These are phyloP conservation scores for Echinometra lucunter DNA, from an alignment of 53 echinoderm and acorn worm species.

Conservation along the genomic window DNA sequence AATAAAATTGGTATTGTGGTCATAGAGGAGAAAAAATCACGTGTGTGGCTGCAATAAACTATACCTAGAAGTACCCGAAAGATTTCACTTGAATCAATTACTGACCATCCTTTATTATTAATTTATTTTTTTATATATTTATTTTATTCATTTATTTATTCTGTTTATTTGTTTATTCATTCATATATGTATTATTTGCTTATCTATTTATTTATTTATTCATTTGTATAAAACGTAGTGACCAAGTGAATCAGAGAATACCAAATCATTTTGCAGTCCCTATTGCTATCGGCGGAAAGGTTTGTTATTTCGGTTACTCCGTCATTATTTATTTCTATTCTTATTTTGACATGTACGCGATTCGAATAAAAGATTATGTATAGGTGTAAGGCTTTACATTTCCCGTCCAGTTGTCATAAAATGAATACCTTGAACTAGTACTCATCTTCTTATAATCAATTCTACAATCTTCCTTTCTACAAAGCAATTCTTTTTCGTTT, in stretches of 20 bases:
- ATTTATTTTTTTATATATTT: too few species aligned
- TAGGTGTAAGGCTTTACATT: not conserved
- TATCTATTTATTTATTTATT: too few species aligned
- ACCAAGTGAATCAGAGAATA: not conserved
- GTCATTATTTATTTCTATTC: not conserved
- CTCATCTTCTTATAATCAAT: not conserved
- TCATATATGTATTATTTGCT: too few species aligned
- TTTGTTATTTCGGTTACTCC: not conserved
- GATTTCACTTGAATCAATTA: not conserved
- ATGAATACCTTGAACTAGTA: not conserved
- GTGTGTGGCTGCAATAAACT: not conserved
- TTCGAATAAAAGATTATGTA: not conserved
- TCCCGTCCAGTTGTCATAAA: constrained; percentile 18
- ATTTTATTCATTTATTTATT: too few species aligned
- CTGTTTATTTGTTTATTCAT: too few species aligned
- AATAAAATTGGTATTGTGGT: not conserved
- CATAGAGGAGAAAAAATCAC: not conserved
- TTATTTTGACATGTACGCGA: constrained; percentile 27
- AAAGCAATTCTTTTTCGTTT: constrained; percentile 1
- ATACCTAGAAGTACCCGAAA: too few species aligned
- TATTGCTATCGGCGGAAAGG: not conserved
- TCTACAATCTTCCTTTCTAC: constrained; percentile 14
- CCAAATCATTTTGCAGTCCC: too few species aligned
- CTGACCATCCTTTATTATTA: too few species aligned
- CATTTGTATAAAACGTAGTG: not conserved